These are phyloP conservation scores for Poeciliopsis occidentalis DNA, from an alignment of 2,113 vertebrate species.

Conservation along the genomic window DNA sequence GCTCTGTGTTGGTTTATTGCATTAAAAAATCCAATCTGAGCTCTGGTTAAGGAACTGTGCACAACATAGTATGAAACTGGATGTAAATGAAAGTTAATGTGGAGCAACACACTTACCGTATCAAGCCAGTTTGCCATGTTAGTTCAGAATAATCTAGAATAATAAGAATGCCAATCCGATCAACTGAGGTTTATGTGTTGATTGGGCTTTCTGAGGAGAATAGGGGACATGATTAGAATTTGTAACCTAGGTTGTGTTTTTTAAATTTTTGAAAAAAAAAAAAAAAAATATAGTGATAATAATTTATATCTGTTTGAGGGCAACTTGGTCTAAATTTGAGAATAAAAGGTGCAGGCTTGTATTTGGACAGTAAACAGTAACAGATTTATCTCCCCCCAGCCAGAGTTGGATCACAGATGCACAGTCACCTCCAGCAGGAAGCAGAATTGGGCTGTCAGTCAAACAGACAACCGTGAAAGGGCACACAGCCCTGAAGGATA, in stretches of 20 bases:
- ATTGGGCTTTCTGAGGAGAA: no score
- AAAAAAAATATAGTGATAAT: not conserved
- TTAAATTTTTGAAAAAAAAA: not conserved
- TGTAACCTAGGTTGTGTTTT: not conserved
- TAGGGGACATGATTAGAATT: no score
- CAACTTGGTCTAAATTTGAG: not conserved
- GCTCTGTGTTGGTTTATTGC: not conserved
- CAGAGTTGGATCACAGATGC: conserved; percentile 5
- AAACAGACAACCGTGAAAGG: conserved; percentile 67
- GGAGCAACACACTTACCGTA: not conserved
- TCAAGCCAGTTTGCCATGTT: not conserved
- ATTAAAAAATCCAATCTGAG: not conserved
- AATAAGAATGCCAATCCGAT: no score
- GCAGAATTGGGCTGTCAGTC: conserved; percentile 68
- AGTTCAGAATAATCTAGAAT: no score
- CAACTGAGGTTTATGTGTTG: no score
- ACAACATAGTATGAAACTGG: not conserved
- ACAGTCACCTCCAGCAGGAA: conserved; percentile 62
- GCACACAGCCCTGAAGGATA: conserved; percentile 55
- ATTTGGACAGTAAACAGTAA: conserved; percentile 7
- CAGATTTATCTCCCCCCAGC: conserved; percentile 5
- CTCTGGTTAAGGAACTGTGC: not conserved
- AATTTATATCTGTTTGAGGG: not conserved
- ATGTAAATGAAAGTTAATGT: not conserved
- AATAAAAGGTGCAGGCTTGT: not conserved